Conservation (phyloP, 2,113 vertebrate genomes). For the Astur gentilis region DNA sequence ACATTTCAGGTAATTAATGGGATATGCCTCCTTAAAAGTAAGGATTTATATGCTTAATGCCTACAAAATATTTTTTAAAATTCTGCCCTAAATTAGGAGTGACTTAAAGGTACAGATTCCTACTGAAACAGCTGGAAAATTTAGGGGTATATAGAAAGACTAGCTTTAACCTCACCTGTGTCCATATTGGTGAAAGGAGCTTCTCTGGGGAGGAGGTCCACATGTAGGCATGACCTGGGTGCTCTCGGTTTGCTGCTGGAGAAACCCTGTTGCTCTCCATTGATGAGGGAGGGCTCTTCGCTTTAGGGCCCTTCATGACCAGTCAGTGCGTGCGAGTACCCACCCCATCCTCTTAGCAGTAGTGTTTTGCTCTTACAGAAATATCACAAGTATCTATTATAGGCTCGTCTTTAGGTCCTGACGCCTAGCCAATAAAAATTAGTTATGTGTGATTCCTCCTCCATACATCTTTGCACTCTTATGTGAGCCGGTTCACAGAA, state of each 20-base stretch:
- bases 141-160: neutral
- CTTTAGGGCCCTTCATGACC: neutral
- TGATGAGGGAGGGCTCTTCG: neutral
- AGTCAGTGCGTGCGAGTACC: no score
- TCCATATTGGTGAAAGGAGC: rapidly evolving
- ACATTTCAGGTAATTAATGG: neutral
- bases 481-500: neutral
- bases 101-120: neutral
- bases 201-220: neutral
- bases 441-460: neutral
- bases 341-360: neutral
- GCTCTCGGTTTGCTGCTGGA: neutral
- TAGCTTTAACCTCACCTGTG: neutral
- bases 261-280: neutral
- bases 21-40: neutral
- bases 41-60: neutral
- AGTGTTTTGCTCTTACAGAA: neutral
- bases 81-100: neutral
- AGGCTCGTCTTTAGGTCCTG: neutral
- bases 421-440: neutral
- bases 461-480: neutral
- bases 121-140: neutral
- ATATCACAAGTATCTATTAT: rapidly evolving
- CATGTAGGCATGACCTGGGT: neutral
- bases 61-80: neutral